Percentiles rank a stretch among this genome's conserved stretches.
phyloP scores from a whole-genome alignment of 2,113 vertebrate species.

The Himantopus leucocephalus region DNA sequence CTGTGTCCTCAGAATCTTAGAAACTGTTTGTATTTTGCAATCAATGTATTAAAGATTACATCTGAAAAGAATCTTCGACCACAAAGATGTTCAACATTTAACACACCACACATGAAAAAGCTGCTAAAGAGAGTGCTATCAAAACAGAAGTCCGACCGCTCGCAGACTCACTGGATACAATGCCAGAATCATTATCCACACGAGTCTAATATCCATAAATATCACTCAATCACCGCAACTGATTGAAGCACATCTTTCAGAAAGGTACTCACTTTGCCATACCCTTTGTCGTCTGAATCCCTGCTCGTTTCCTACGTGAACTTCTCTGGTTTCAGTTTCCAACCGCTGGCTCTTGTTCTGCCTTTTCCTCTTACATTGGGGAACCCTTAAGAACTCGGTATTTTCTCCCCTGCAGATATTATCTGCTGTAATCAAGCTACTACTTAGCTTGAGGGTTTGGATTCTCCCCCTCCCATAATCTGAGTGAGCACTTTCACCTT shows the following conservation, averaged over 20 bases:
- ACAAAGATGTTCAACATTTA: neutral
- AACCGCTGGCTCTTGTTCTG: neutral
- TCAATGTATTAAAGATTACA: neutral
- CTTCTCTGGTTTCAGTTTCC: neutral
- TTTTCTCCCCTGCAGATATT: neutral
- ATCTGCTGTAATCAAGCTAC: neutral
- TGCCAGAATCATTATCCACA: neutral
- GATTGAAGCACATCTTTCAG: neutral
- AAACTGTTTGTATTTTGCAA: neutral
- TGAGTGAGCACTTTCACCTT: neutral
- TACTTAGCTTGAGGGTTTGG: neutral
- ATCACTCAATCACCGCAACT: neutral
- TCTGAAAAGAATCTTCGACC: neutral
- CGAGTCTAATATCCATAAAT: neutral
- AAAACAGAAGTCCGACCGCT: neutral
- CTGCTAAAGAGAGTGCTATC: neutral
- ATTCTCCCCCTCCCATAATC: neutral
- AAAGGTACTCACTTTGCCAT: neutral
- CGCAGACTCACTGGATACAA: neutral
- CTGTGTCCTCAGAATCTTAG: neutral
- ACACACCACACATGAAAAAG: neutral
- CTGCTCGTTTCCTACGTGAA: neutral
- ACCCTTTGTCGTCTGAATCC: neutral
- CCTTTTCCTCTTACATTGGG: neutral
- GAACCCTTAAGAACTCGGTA: neutral